Evolutionary conservation across 1,140 invertebrate species (phyloP).

Genomic region (Bombus pyrosoma): DNA sequence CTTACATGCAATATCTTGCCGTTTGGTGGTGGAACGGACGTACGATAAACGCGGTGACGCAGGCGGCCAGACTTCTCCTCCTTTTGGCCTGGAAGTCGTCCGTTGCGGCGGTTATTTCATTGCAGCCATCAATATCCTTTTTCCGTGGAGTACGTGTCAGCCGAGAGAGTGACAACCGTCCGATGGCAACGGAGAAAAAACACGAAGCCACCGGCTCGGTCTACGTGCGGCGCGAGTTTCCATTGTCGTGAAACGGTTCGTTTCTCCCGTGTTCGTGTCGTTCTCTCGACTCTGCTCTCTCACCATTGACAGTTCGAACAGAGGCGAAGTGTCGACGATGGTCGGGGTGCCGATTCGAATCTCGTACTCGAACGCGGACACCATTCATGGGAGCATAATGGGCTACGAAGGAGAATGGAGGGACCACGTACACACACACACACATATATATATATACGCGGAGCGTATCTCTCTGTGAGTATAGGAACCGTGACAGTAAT

Average conservation of each 20-base stretch:
- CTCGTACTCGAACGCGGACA: conserved; percentile 69
- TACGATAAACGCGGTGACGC: background rate
- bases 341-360: conserved; percentile 68
- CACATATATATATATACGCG: background rate
- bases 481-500: conserved; percentile 26
- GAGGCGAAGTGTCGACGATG: conserved; percentile 68
- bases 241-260: conserved; percentile 62
- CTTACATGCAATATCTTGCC: background rate
- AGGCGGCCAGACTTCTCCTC: background rate
- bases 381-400: conserved; percentile 66
- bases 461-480: background rate
- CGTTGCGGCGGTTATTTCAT: conserved; percentile 46
- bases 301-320: conserved; percentile 69
- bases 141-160: conserved; percentile 56
- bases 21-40: no score
- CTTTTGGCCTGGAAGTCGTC: background rate
- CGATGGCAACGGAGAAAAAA: conserved; percentile 44
- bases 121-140: conserved; percentile 54
- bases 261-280: conserved; percentile 23
- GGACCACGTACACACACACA: conserved; percentile 19
- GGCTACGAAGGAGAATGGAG: conserved; percentile 57
- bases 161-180: conserved; percentile 52
- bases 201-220: conserved; percentile 35
- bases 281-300: conserved; percentile 4
- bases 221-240: conserved; percentile 48